These are phyloP conservation scores for Gnathonemus echidnorhynchus DNA, from an alignment of 2,113 vertebrate genomes.

Conservation along the genomic window DNA sequence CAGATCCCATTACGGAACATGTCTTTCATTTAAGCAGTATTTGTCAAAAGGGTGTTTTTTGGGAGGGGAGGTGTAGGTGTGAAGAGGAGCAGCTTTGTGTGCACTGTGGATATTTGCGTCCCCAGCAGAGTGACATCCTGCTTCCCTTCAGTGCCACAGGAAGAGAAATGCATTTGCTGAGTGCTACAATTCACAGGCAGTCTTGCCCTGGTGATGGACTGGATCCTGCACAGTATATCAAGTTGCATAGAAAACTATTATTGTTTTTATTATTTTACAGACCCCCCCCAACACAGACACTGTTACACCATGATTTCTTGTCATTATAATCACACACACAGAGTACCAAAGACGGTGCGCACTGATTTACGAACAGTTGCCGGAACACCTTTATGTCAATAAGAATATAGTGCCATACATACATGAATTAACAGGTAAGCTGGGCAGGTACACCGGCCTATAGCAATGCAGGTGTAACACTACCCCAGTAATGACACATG, in stretches of 20 bases:
- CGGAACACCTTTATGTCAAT: background rate
- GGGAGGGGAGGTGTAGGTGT: conserved; percentile 17
- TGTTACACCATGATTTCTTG: background rate
- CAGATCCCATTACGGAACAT: conserved; percentile 36
- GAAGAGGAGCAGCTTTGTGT: conserved; percentile 39
- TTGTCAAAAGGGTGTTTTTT: conserved; percentile 26
- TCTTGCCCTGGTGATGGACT: background rate
- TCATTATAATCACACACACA: background rate
- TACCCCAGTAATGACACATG: background rate
- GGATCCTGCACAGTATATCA: background rate
- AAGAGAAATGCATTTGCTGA: background rate
- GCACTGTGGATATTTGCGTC: conserved; percentile 6
- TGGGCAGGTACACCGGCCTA: too few relatives aligned
- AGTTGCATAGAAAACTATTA: background rate
- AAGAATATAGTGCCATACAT: background rate
- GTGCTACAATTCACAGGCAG: background rate
- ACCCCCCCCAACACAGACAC: background rate
- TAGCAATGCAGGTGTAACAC: background rate
- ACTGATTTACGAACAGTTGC: background rate
- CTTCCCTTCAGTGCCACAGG: background rate
- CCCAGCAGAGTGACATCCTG: background rate
- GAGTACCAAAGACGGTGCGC: background rate
- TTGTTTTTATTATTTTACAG: too few relatives aligned
- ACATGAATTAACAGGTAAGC: background rate
- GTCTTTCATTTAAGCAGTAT: conserved; percentile 35